A percentile compares a stretch with the other conserved stretches of the same genome.
phyloP scores from a whole-genome alignment of 1,140 invertebrate species.

The Atopsyche davidsoni region DNA sequence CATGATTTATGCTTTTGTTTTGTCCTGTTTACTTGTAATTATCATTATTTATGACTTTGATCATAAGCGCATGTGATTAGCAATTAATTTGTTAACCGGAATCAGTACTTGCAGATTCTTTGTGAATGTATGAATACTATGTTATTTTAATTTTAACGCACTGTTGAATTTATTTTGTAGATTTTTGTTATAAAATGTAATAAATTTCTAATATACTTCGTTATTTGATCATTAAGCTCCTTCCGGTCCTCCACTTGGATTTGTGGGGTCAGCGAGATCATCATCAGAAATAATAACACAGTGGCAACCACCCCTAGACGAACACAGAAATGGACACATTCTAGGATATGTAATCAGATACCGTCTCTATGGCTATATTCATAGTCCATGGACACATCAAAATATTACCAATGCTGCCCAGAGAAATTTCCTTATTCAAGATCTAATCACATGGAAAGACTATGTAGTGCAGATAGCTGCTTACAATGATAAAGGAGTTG shows the following conservation, averaged over 20 bases:
- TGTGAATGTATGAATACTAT: no score
- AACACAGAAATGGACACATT: constrained; percentile 91
- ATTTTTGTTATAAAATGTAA: no score
- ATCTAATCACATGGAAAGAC: constrained; percentile 96
- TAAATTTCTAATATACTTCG: no score
- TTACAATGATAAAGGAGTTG: constrained; percentile 95
- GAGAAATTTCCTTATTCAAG: constrained; percentile 85
- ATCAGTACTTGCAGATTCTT: no score
- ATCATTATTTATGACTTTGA: background rate
- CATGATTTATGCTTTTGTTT: background rate
- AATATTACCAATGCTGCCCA: constrained; percentile 93
- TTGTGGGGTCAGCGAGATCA: constrained; percentile 86
- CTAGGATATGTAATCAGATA: constrained; percentile 91
- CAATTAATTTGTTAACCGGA: no score
- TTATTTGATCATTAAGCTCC: no score
- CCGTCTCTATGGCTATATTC: constrained; percentile 82
- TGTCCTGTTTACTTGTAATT: background rate
- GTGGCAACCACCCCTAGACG: constrained; percentile 91
- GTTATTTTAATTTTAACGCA: no score
- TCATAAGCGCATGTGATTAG: no score
- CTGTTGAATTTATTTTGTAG: no score
- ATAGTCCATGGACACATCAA: constrained; percentile 79
- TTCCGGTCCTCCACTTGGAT: constrained; percentile 80
- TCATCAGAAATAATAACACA: constrained; percentile 94
- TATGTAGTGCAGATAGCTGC: constrained; percentile 97